Evolutionary conservation across 2,888 invertebrate species (phyloP).

Genomic region (Platerodrilus igneus): DNA sequence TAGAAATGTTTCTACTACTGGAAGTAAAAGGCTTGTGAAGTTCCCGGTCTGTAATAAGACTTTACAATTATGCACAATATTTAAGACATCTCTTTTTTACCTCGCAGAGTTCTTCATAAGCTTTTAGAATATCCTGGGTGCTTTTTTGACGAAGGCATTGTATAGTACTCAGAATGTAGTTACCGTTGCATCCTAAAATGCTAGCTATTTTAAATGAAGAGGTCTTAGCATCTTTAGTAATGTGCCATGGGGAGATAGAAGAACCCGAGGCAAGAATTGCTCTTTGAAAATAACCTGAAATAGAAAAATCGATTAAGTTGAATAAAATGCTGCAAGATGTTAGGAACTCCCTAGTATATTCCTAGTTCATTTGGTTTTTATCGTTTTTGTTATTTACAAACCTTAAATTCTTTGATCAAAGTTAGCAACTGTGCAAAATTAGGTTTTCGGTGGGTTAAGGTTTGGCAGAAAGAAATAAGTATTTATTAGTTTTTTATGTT

Average conservation of each 20-base stretch:
- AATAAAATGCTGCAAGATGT: no score
- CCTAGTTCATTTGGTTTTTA: no score
- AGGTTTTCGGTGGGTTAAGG: no score
- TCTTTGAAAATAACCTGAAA: slow-evolving; percentile 59
- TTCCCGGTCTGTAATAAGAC: slow-evolving; percentile 57
- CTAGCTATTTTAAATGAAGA: slow-evolving; percentile 56
- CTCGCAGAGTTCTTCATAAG: slow-evolving; percentile 54
- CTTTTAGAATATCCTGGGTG: slow-evolving; percentile 56
- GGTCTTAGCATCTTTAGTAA: slow-evolving; percentile 44
- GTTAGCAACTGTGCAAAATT: no score
- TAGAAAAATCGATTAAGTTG: no score
- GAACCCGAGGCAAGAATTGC: slow-evolving; percentile 66
- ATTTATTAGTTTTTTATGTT: no score
- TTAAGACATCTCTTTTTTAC: slow-evolving; percentile 33
- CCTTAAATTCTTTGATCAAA: no score
- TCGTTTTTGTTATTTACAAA: no score
- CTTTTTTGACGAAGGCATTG: slow-evolving; percentile 60
- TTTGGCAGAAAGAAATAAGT: no score
- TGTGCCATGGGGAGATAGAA: slow-evolving; percentile 48
- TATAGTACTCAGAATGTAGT: slow-evolving; percentile 51
- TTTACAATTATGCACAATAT: background rate
- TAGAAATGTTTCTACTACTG: slow-evolving; percentile 60
- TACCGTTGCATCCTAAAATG: slow-evolving; percentile 51
- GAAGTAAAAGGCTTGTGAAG: slow-evolving; percentile 57
- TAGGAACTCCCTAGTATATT: no score